Evolutionary conservation across 2,888 invertebrate species (phyloP).

Genomic region (Micropterix aruncella): DNA sequence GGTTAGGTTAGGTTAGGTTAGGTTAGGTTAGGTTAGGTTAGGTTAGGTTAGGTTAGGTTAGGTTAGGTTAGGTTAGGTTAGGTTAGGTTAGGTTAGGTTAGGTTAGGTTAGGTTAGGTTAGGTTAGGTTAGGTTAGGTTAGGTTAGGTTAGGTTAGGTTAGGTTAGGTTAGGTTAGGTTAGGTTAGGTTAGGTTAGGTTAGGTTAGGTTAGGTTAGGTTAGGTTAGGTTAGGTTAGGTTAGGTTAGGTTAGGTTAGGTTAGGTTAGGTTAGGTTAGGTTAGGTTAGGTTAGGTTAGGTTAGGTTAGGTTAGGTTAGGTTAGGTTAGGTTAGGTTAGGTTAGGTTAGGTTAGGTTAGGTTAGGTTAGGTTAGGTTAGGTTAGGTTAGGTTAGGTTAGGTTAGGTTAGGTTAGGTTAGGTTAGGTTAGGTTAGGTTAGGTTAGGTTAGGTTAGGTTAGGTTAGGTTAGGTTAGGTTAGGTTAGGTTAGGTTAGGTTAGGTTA

Average conservation of each 20-base stretch:
- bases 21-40: slow-evolving; percentile 7
- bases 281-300: slow-evolving; percentile 11
- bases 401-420: slow-evolving; percentile 10
- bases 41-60: slow-evolving; percentile 3
- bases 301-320: slow-evolving; percentile 12
- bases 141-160: slow-evolving; percentile 2
- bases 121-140: slow-evolving; percentile 1
- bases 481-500: slow-evolving; percentile 5
- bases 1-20: slow-evolving; percentile 11
- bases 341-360: slow-evolving; percentile 10
- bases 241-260: slow-evolving; percentile 6
- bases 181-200: slow-evolving; percentile 8
- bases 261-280: slow-evolving; percentile 4
- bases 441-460: slow-evolving; percentile 5
- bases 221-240: slow-evolving; percentile 8
- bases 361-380: slow-evolving; percentile 8
- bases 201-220: slow-evolving; percentile 7
- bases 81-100: slow-evolving; percentile 2
- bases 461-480: slow-evolving; percentile 4
- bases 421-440: slow-evolving; percentile 10
- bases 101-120: slow-evolving; percentile 1
- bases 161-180: slow-evolving; percentile 5
- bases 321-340: slow-evolving; percentile 12
- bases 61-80: slow-evolving; percentile 1
- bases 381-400: slow-evolving; percentile 9